Base-by-base conservation (phyloP, 2,888 invertebrate genomes). In the Byasa hedistus region DNA sequence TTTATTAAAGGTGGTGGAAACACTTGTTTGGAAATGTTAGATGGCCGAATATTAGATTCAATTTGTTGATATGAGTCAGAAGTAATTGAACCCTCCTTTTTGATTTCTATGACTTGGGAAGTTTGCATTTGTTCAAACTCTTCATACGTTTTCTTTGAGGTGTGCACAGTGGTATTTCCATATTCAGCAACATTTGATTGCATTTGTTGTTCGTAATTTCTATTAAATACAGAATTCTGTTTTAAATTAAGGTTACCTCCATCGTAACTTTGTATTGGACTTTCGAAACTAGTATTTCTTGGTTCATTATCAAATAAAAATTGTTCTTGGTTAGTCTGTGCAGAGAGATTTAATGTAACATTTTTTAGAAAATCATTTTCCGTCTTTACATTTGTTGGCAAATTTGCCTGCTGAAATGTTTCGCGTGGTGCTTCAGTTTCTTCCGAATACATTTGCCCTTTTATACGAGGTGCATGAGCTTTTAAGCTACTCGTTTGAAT, bases 61-160 rank as follows among this genome's bases (percentile, higher is more conserved):
- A 81, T 76, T 79, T 86, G 84, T 71, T 85, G 82, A 74, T 79
- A 79, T 70, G 79, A 71, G 73, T 79, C 79, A 70, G 79, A 76
- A 74, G 79, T 79, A 71, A 79, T 81, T 76, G 83, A 80, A 78
- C 85, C 83, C 74, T 89, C 92, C 80, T 89, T 93, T 73, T 92
- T 91, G 61, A 95, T 94, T 84, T 95, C 94, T 69, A 95, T 87
- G 21, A 93, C 92, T 80, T 93, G 93, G 60, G 94, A 94, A 60
- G 94, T 93, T 78, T 94, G 94, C 1, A 92, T 93, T 68, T 92
- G 92, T 82, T 95, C 95, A 72, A 91, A 95, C 79, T 95, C 94
- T 85, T 95, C 95, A 70, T 93, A 94, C 0, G 94, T 93, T 75
- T 93, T 93, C 78, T 91, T 93, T 15, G 93, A 93, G 2, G 94